Conservation (phyloP, 1,140 invertebrate genomes). For the Homarus americanus region DNA sequence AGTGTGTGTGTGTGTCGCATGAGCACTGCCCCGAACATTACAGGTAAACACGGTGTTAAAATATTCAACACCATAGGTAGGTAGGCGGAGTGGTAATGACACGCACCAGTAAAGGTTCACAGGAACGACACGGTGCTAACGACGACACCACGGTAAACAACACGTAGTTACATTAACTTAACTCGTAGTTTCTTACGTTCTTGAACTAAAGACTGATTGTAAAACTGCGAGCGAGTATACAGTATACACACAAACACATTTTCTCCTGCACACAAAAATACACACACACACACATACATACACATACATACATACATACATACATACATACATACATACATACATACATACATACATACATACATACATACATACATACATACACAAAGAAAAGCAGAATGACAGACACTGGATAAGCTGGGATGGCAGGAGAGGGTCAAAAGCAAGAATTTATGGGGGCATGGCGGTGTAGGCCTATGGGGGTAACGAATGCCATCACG, state of each 20-base stretch:
- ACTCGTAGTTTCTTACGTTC: no score
- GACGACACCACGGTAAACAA: neutral
- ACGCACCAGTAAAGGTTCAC: neutral
- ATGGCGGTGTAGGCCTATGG: slow-evolving; percentile 37
- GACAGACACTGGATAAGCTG: slow-evolving; percentile 27
- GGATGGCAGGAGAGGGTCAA: slow-evolving; percentile 41
- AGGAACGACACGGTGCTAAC: neutral
- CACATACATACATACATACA: neutral
- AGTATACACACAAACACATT: no score
- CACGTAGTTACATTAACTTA: neutral
- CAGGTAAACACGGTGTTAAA: neutral
- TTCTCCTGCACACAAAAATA: no score
- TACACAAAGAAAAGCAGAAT: neutral
- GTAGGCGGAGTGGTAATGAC: neutral
- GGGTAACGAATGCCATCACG: slow-evolving; percentile 53
- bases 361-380: neutral
- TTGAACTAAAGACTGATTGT: no score
- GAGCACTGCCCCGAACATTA: neutral
- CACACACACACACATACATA: neutral
- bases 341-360: neutral
- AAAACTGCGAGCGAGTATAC: no score
- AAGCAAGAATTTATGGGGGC: slow-evolving; percentile 40
- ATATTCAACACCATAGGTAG: neutral
- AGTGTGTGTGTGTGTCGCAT: neutral
- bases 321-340: neutral